phyloP scores from a whole-genome alignment of 2,888 invertebrate genomes.

The Lordiphosa andalusiaca region DNA sequence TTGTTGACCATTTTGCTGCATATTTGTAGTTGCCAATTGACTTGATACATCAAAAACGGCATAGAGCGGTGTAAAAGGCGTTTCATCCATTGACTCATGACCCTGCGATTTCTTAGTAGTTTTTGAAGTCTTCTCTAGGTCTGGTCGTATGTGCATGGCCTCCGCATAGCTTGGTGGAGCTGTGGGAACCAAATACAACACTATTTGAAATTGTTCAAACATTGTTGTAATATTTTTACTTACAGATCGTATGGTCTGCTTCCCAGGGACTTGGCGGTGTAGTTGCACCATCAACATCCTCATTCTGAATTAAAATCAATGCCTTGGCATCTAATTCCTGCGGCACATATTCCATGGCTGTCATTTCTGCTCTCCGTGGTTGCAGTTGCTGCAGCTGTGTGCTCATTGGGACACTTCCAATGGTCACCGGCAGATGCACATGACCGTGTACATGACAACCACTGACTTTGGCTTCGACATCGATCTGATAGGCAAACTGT shows the following conservation, averaged over 20 bases:
- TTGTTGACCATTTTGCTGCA: background rate
- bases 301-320: slow-evolving; percentile 33
- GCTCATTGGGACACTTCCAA: slow-evolving; percentile 76
- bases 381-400: slow-evolving; percentile 32
- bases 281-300: background rate
- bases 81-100: slow-evolving; percentile 15
- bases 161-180: slow-evolving; percentile 77
- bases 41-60: slow-evolving; percentile 39
- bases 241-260: slow-evolving; percentile 50
- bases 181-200: slow-evolving; percentile 24
- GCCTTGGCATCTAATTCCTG: slow-evolving; percentile 54
- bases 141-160: slow-evolving; percentile 65
- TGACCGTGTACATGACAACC: slow-evolving; percentile 64
- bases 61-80: slow-evolving; percentile 40
- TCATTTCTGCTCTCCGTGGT: slow-evolving; percentile 23
- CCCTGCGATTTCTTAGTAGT: slow-evolving; percentile 36
- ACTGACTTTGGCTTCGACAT: slow-evolving; percentile 67
- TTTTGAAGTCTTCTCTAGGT: slow-evolving; percentile 10
- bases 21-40: slow-evolving; percentile 6
- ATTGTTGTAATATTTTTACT: background rate
- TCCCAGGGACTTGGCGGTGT: slow-evolving; percentile 54
- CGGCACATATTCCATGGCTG: slow-evolving; percentile 16
- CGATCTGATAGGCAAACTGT: slow-evolving; percentile 74
- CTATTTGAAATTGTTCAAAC: background rate
- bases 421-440: slow-evolving; percentile 71